A percentile compares a stretch with the other conserved stretches of the same genome.
Conservation (phyloP, 2,888 invertebrate genomes). For the Cynaeus angustus region DNA sequence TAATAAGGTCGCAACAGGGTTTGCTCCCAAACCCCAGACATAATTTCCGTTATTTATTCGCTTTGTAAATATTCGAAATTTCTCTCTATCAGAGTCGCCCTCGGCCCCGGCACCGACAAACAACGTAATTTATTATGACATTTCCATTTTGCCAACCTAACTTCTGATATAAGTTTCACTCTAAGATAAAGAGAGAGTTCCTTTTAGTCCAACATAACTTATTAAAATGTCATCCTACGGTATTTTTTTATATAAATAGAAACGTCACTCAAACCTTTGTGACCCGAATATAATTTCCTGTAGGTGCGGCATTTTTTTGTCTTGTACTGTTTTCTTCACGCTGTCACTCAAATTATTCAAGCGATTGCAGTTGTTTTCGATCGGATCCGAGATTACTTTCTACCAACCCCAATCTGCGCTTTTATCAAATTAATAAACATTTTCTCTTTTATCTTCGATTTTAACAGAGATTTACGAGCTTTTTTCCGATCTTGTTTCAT, state of each 20-base stretch:
- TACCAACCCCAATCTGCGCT: conserved; percentile 8
- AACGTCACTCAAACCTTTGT: conserved; percentile 21
- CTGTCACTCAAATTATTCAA: conserved; percentile 30
- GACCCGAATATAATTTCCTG: conserved; percentile 42
- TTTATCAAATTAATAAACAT: conserved; percentile 36
- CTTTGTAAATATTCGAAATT: conserved; percentile 55
- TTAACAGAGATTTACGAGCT: conserved; percentile 23
- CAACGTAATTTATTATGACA: conserved; percentile 64
- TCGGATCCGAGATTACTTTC: conserved; percentile 6
- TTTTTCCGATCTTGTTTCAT: conserved; percentile 19
- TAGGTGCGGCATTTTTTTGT: conserved; percentile 20
- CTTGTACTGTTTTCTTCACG: conserved; percentile 17
- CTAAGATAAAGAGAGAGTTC: conserved; percentile 39
- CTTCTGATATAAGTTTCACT: conserved; percentile 48
- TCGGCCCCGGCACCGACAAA: conserved; percentile 56
- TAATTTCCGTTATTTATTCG: conserved; percentile 53
- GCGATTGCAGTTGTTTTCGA: conserved; percentile 16
- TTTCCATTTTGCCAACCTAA: conserved; percentile 62
- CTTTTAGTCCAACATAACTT: conserved; percentile 34
- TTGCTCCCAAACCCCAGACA: conserved; percentile 19
- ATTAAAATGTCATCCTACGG: conserved; percentile 41
- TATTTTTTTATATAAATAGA: conserved; percentile 33
- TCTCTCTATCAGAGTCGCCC: conserved; percentile 53
- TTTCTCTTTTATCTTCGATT: conserved; percentile 32
- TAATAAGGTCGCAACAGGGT: conserved; percentile 24